These are phyloP conservation scores for Trissolcus basalis DNA, from an alignment of 1,140 invertebrate genomes.

Conservation along the genomic window DNA sequence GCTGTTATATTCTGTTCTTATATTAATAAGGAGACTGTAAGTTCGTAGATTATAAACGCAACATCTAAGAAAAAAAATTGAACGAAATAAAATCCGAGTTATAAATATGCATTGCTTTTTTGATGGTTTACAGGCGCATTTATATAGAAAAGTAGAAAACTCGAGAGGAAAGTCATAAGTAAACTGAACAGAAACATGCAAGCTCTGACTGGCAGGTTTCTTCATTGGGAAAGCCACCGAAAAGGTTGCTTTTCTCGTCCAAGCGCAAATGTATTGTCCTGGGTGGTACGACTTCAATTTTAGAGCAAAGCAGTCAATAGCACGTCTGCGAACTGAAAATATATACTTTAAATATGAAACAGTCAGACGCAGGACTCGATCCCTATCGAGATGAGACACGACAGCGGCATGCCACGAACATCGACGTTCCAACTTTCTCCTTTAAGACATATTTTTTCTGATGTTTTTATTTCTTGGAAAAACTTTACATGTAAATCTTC, in stretches of 20 bases:
- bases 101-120: constrained; percentile 34
- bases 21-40: no score
- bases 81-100: constrained; percentile 39
- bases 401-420: constrained; percentile 65
- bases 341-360: constrained; percentile 75
- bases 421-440: constrained; percentile 41
- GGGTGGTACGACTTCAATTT: constrained; percentile 21
- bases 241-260: constrained; percentile 70
- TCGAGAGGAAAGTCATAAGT: constrained; percentile 66
- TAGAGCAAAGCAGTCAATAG: constrained; percentile 64
- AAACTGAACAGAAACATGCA: constrained; percentile 57
- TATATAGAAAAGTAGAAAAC: constrained; percentile 64
- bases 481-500: constrained; percentile 38
- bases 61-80: not conserved
- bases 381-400: constrained; percentile 70
- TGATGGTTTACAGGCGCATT: constrained; percentile 36
- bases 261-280: constrained; percentile 68
- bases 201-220: constrained; percentile 74
- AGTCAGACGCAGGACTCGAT: constrained; percentile 72
- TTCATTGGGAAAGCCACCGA: constrained; percentile 76
- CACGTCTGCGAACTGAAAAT: constrained; percentile 67
- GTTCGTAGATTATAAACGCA: not conserved
- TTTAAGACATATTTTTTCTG: constrained; percentile 45
- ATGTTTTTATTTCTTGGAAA: constrained; percentile 21
- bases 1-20: no score